Percentiles rank a stretch among this genome's conserved stretches.
phyloP scores from a whole-genome alignment of 2,797 vertebrate genomes.

The Neosilurus mollespiculum region DNA sequence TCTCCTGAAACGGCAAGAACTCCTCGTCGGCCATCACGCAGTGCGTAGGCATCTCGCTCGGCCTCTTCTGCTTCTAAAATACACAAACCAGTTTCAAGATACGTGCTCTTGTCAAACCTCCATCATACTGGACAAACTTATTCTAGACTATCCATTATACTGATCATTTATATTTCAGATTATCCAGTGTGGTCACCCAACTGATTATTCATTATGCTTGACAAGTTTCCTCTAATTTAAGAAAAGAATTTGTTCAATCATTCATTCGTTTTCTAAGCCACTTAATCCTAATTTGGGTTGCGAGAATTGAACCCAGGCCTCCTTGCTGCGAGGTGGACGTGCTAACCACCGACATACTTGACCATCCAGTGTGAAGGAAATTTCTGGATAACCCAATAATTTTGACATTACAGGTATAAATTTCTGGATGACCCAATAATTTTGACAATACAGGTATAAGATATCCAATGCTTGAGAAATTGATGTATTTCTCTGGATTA shows the following conservation, averaged over 20 bases:
- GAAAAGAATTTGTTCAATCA: too few relatives aligned
- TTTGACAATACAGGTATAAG: too few relatives aligned
- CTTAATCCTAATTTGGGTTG: too few relatives aligned
- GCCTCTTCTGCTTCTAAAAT: conserved; percentile 72
- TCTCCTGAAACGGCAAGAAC: conserved; percentile 89
- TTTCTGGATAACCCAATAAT: too few relatives aligned
- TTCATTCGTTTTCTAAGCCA: too few relatives aligned
- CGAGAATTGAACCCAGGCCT: too few relatives aligned
- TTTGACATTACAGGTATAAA: too few relatives aligned
- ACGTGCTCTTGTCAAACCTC: background rate
- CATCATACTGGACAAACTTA: background rate
- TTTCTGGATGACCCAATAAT: too few relatives aligned
- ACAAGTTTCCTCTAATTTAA: background rate
- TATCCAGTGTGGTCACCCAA: background rate
- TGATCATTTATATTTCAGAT: background rate
- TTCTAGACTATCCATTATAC: background rate
- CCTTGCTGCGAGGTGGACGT: too few relatives aligned
- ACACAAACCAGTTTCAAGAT: background rate
- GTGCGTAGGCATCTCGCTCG: conserved; percentile 76
- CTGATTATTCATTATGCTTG: background rate
- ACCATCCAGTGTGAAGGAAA: too few relatives aligned
- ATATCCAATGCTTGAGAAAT: too few relatives aligned
- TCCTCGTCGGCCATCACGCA: conserved; percentile 88
- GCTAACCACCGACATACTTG: too few relatives aligned
- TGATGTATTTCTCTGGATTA: background rate